These are phyloP conservation scores for Xyrauchen texanus DNA, from an alignment of 2,113 vertebrate genomes.

Conservation along the genomic window DNA sequence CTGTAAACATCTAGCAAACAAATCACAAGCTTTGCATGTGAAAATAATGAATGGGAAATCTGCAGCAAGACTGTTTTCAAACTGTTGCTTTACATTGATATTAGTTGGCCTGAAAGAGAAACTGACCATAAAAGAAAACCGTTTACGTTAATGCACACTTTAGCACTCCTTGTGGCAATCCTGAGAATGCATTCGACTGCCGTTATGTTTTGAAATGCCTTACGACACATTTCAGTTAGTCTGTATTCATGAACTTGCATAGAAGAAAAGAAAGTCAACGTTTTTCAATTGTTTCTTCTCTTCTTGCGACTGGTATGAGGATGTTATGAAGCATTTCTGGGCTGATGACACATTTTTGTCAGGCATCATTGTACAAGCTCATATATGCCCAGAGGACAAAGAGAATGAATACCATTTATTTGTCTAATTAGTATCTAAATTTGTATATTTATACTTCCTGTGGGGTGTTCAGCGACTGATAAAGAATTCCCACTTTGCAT, in stretches of 20 bases:
- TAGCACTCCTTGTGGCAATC: not conserved
- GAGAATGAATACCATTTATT: conserved; percentile 49
- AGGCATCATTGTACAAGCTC: conserved; percentile 43
- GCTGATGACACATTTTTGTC: conserved; percentile 40
- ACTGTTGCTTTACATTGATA: no score
- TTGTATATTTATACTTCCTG: conserved; percentile 39
- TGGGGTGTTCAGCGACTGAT: conserved; percentile 31
- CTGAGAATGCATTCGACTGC: not conserved
- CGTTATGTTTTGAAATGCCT: not conserved
- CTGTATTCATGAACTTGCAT: no score
- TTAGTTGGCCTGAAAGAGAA: no score
- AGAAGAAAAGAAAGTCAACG: not conserved
- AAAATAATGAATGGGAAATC: no score
- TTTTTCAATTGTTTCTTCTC: not conserved
- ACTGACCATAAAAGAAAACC: no score
- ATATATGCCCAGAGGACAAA: conserved; percentile 38
- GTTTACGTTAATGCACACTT: not conserved
- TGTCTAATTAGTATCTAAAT: conserved; percentile 58
- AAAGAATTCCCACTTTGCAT: conserved; percentile 20
- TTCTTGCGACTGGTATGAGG: not conserved
- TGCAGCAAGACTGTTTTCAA: no score
- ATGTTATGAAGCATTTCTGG: conserved; percentile 18
- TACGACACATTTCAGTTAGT: not conserved
- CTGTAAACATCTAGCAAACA: no score
- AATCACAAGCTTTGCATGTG: no score